A percentile compares a stretch with the other conserved stretches of the same genome.
Conservation (phyloP, 2,797 vertebrate genomes). For the Sebastes diaconus region DNA sequence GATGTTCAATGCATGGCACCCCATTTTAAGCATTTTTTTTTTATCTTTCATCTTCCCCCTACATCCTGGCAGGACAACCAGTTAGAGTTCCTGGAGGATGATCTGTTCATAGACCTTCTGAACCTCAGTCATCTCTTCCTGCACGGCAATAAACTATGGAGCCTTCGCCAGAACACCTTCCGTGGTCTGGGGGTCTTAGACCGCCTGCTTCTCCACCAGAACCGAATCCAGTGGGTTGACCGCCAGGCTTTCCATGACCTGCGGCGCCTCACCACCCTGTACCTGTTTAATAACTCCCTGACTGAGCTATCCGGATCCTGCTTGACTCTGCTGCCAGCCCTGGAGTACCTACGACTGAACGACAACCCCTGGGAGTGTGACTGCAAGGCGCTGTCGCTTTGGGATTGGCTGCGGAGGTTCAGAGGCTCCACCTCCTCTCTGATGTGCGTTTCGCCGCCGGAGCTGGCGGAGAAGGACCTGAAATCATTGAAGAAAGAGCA, state of each 20-base stretch:
- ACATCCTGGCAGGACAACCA: constrained; percentile 87
- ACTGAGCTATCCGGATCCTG: constrained; percentile 89
- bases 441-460: constrained; percentile 84
- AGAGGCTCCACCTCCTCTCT: constrained; percentile 92
- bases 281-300: constrained; percentile 97
- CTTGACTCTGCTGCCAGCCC: constrained; percentile 87
- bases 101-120: constrained; percentile 95
- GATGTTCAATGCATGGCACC: background rate
- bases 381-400: constrained; percentile 91
- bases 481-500: constrained; percentile 89
- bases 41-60: background rate
- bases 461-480: constrained; percentile 86
- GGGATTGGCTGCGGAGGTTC: constrained; percentile 95
- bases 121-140: constrained; percentile 98
- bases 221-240: constrained; percentile 94
- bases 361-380: constrained; percentile 96
- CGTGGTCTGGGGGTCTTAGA: constrained; percentile 93
- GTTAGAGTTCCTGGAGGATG: constrained; percentile 95
- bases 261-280: constrained; percentile 92
- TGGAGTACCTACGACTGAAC: constrained; percentile 96
- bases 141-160: constrained; percentile 95
- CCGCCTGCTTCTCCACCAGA: constrained; percentile 94
- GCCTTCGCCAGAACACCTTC: constrained; percentile 94
- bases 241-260: constrained; percentile 94
- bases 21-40: background rate